Percentiles rank a stretch among this genome's conserved stretches.
phyloP scores from a whole-genome alignment of 2,888 invertebrate genomes.

The Embidobia sp. region DNA sequence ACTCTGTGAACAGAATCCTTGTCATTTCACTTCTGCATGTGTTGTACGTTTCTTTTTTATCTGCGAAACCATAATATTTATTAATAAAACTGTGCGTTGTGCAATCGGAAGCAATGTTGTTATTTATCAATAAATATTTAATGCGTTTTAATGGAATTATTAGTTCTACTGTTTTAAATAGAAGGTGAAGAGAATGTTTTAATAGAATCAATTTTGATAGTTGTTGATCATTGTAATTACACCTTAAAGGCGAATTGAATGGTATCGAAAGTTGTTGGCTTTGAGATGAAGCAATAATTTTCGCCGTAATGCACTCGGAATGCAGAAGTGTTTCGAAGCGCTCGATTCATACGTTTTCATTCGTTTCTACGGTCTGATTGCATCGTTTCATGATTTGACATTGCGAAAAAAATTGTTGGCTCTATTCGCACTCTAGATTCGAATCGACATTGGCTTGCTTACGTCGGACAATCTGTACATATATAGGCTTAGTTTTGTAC shows the following conservation, averaged over 20 bases:
- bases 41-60: conserved; percentile 62
- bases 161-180: too few relatives aligned
- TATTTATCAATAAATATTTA: too few relatives aligned
- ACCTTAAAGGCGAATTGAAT: conserved; percentile 12
- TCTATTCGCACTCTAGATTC: conserved; percentile 47
- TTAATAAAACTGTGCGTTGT: background rate
- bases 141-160: too few relatives aligned
- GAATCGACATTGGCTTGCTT: conserved; percentile 64
- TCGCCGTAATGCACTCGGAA: conserved; percentile 39
- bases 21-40: conserved; percentile 15
- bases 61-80: background rate
- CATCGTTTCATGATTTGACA: conserved; percentile 4
- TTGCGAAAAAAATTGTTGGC: conserved; percentile 12
- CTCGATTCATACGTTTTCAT: conserved; percentile 39
- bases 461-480: conserved; percentile 77
- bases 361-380: conserved; percentile 23
- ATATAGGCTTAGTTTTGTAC: conserved; percentile 79
- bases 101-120: too few relatives aligned
- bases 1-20: conserved; percentile 45
- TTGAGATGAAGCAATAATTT: conserved; percentile 46
- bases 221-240: background rate
- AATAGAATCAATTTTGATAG: background rate
- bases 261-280: conserved; percentile 46
- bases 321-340: conserved; percentile 12
- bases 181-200: background rate